Evolutionary conservation across 1,140 invertebrate genomes (phyloP).

Genomic region (Trichonephila clavata): DNA sequence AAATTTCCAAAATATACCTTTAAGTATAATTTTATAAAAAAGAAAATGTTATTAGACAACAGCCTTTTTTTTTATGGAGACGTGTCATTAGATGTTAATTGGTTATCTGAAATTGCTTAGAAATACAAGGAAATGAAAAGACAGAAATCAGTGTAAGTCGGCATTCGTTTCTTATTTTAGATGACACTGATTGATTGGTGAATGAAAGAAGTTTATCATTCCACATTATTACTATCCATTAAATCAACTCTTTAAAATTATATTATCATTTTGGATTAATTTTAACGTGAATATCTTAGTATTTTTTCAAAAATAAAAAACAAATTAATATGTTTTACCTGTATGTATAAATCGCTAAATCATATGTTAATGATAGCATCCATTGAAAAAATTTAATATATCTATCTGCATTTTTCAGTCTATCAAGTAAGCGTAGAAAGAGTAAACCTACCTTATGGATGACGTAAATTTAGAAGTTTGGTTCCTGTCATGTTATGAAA

Average conservation of each 20-base stretch:
- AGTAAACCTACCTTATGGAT: constrained; percentile 21
- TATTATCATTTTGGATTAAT: not conserved
- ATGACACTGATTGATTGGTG: too few relatives aligned
- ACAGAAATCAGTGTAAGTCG: too few relatives aligned
- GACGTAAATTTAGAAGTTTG: constrained; percentile 27
- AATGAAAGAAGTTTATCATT: too few relatives aligned
- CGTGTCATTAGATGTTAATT: constrained; percentile 15
- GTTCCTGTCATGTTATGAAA: constrained; percentile 32
- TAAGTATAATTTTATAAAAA: not conserved
- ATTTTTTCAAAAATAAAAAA: not conserved
- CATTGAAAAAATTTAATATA: constrained; percentile 3
- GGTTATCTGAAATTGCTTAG: not conserved
- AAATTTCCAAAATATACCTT: not conserved
- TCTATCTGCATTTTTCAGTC: constrained; percentile 22
- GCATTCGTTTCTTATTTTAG: too few relatives aligned
- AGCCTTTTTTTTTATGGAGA: not conserved
- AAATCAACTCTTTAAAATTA: too few relatives aligned
- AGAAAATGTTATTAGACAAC: not conserved
- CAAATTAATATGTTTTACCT: not conserved
- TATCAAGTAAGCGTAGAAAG: constrained; percentile 35
- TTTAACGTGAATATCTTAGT: not conserved
- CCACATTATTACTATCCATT: too few relatives aligned
- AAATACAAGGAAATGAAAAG: too few relatives aligned
- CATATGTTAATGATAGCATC: not conserved
- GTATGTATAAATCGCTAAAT: not conserved